Base-by-base conservation (phyloP, 2,888 invertebrate genomes). In the Polymixis lichenea region DNA sequence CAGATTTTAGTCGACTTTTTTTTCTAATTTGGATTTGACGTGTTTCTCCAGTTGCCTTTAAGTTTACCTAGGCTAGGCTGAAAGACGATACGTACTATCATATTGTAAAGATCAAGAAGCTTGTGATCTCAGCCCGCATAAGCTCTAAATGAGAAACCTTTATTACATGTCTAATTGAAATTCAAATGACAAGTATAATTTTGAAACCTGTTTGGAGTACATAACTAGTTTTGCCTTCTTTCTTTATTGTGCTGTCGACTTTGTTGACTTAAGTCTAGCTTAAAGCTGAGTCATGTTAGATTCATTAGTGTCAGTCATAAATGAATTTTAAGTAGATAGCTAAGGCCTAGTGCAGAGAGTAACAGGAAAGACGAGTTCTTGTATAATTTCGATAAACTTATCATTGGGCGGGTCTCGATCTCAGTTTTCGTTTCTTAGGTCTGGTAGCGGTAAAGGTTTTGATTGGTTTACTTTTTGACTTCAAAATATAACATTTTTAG, bases 171-270 rank as follows among this genome's bases (percentile, higher is more conserved):
- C 65, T 56, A 78, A 79, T 83, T 72, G 32, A 73, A 69, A 69
- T 78, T 81, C 51, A 74, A 79, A 84, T 66, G 68, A 83, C 65
- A 65, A 60, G 58, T 53, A 68, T 61, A 64, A 32, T 80, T 72
- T 66, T 19, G 69, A 67, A 80, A 84, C 81, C 72, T 13, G 75
- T 75, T 75, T n/a, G 2, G 11, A 56, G 32, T 53, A n/a, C n/a
- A n/a, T n/a, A 84, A 82, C 68, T 51, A 61, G 70, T 84, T 72
- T 61, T 53, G 62, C 49, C 32, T 51, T 32, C 43, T 25, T 67
- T 61, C 43, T 51, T 22, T 80, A 51, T 19, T 71, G 43, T 49
- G 70, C n/a, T 70, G 76, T 70, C 53, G 53, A 53, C 62, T 82
- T 28, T 70, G 28, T 77, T 71, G 83, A 64, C 62, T 77, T 82